Base-by-base conservation (phyloP, 2,888 invertebrate species). In the Masnerella sp. region DNA sequence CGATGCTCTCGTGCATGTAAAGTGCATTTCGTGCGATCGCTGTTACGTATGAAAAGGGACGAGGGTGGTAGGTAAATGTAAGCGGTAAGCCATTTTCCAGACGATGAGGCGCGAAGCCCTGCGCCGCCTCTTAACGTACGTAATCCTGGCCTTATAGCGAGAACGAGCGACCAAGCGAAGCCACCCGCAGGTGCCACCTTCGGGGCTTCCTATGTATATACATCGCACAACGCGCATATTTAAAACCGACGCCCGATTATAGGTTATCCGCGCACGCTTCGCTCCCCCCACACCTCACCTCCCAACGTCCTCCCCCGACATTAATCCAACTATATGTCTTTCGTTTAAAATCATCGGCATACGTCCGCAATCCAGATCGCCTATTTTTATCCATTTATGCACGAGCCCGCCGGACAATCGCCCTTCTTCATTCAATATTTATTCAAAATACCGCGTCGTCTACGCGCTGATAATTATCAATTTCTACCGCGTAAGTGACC, bases 1-100 rank as follows among this genome's bases (percentile, higher is more conserved):
- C 36, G 64, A 76, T 73, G 77, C 78, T 77, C 75, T 78, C 67
- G 72, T 78, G 74, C 68, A 75, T 77, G 74, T 61, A 73, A 71
- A 77, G 52, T 75, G 70, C 62, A 61, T 56, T 71, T 62, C 74
- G 62, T 54, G 59, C 76, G 51, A 73, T 56, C 74, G 62, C 61
- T 43, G 68, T 67, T 72, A 56, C 47, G 47, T 59, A 65, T 51
- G 59, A 51, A 62, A 74, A 62, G 74, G 70, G 78, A 64, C 58
- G 65, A 74, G 81, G 77, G 76, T 77, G 81, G 80, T 78, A 80
- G 79, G 85, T 82, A 82, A 84, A 84, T 86, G 84, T 84, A 85
- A 86, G 85, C 86, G 81, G 86, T 87, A 87, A 87, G 87, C 87
- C 85, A 87, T 87, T 87, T 87, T 87, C 87, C 87, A 87, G 87